These are phyloP conservation scores for Drosophila testacea DNA, from an alignment of 2,888 invertebrate species.

Conservation along the genomic window DNA sequence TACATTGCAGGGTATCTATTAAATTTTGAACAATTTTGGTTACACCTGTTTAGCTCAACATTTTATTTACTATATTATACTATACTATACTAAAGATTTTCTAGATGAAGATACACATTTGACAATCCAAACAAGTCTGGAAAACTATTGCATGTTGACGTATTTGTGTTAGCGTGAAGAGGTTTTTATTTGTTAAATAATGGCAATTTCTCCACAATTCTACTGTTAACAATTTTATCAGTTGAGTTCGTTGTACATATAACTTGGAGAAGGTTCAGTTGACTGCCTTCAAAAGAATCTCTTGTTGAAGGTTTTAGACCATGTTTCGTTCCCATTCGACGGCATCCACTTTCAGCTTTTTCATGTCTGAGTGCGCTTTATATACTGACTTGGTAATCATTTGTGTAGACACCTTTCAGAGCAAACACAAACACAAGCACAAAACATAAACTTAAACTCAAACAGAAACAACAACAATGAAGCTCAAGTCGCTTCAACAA, in stretches of 20 bases:
- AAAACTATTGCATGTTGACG: not conserved
- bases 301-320: conserved; percentile 34
- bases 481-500: conserved; percentile 19
- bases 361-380: conserved; percentile 59
- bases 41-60: no score
- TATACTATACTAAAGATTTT: no score
- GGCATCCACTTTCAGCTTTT: conserved; percentile 42
- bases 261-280: conserved; percentile 9
- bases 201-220: conserved; percentile 8
- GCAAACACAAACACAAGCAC: conserved; percentile 19
- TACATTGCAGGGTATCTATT: not conserved
- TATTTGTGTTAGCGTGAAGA: not conserved
- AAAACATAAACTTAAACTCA: not conserved
- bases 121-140: not conserved
- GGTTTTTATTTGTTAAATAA: not conserved
- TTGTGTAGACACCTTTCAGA: conserved; percentile 55
- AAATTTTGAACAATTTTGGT: not conserved
- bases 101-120: no score
- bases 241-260: conserved; percentile 9
- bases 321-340: conserved; percentile 32
- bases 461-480: conserved; percentile 28
- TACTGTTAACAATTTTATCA: conserved; percentile 25
- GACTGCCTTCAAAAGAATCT: conserved; percentile 36
- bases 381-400: conserved; percentile 49
- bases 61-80: no score